These are phyloP conservation scores for Leistus spinibarbis DNA, from an alignment of 2,888 invertebrate genomes.

Conservation along the genomic window DNA sequence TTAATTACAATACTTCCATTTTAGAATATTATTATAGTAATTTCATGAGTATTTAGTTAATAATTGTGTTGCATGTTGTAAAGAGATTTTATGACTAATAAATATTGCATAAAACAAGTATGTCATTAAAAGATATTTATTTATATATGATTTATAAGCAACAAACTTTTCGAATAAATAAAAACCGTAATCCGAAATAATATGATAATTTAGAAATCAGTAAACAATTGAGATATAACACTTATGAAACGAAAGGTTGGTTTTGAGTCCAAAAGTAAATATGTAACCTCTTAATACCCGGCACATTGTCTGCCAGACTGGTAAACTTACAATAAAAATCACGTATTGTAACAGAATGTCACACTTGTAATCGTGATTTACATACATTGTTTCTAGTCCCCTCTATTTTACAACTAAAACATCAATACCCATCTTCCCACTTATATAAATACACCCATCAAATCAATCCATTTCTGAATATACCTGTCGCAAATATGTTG, in stretches of 20 bases:
- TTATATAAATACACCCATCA: conserved; percentile 22
- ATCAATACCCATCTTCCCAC: conserved; percentile 43
- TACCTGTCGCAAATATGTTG: conserved; percentile 18
- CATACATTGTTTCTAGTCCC: conserved; percentile 47
- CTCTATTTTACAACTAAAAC: conserved; percentile 41
- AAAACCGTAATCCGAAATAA: too few relatives aligned
- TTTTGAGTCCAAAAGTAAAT: conserved; percentile 3
- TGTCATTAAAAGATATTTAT: too few relatives aligned
- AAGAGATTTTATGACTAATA: too few relatives aligned
- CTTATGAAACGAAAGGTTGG: neutral
- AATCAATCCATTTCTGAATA: conserved; percentile 10
- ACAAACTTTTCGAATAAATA: too few relatives aligned
- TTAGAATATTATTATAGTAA: neutral
- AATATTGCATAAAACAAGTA: too few relatives aligned
- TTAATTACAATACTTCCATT: neutral
- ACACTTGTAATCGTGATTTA: conserved; percentile 48
- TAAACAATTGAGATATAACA: neutral
- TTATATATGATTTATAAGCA: too few relatives aligned
- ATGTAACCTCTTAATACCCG: neutral
- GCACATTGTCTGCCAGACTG: neutral
- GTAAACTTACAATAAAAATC: conserved; percentile 40
- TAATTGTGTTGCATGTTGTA: too few relatives aligned
- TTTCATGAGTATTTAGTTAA: too few relatives aligned
- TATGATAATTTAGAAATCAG: too few relatives aligned
- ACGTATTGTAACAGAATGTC: conserved; percentile 52